phyloP scores from a whole-genome alignment of 1,140 invertebrate genomes.

The Achatina immaculata region DNA sequence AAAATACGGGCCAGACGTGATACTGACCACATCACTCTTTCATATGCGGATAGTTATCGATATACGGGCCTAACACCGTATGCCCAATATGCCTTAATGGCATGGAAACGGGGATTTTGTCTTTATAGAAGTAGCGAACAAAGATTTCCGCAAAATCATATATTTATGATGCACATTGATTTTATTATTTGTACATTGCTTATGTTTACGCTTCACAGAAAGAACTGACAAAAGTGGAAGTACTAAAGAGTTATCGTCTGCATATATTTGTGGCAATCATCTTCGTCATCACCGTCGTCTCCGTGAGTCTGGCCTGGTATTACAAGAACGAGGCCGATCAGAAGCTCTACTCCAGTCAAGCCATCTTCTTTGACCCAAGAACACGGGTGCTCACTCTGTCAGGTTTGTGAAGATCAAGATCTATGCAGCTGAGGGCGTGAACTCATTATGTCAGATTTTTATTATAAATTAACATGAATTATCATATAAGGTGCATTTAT shows the following conservation, averaged over 20 bases:
- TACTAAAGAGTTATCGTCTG: conserved; percentile 54
- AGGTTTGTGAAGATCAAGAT: too few relatives aligned
- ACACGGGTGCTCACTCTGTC: not conserved
- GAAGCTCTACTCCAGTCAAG: conserved; percentile 48
- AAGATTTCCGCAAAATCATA: too few relatives aligned
- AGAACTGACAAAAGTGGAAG: conserved; percentile 46
- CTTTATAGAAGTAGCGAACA: too few relatives aligned
- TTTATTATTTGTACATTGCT: too few relatives aligned
- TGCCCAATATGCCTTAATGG: too few relatives aligned
- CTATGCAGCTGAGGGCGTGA: not conserved
- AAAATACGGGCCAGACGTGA: too few relatives aligned
- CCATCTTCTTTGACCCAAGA: conserved; percentile 58
- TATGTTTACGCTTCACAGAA: conserved; percentile 40
- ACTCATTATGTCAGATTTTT: not conserved
- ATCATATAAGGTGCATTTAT: too few relatives aligned
- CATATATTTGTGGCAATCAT: conserved; percentile 56
- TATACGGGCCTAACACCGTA: too few relatives aligned
- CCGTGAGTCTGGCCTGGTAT: conserved; percentile 57
- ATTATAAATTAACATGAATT: not conserved
- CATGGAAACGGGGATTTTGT: too few relatives aligned
- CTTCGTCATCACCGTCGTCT: conserved; percentile 52
- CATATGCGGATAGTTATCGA: too few relatives aligned
- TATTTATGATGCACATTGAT: too few relatives aligned
- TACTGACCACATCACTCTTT: too few relatives aligned
- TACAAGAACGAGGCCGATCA: conserved; percentile 51